phyloP scores from a whole-genome alignment of 1,140 invertebrate genomes.

The Sitodiplosis mosellana region DNA sequence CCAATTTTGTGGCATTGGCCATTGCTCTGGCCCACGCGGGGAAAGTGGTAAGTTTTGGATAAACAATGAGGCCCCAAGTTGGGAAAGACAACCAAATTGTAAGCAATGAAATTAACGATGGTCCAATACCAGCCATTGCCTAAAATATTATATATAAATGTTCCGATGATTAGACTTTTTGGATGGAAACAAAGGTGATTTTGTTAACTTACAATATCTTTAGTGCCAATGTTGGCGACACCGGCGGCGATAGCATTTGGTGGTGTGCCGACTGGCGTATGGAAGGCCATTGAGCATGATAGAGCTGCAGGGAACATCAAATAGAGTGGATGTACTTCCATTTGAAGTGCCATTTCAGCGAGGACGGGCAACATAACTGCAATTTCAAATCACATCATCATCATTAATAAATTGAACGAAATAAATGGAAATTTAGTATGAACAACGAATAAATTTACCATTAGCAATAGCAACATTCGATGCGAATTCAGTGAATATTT shows the following conservation, averaged over 20 bases:
- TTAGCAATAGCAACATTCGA: constrained; percentile 76
- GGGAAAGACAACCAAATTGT: constrained; percentile 47
- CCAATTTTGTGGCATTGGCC: not conserved
- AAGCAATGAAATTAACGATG: constrained; percentile 53
- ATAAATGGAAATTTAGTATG: too few relatives aligned
- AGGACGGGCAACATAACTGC: constrained; percentile 49
- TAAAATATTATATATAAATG: too few relatives aligned
- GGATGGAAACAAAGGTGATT: too few relatives aligned
- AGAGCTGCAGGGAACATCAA: constrained; percentile 70
- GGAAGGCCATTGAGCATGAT: constrained; percentile 58
- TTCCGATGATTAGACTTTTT: too few relatives aligned
- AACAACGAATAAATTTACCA: constrained; percentile 11
- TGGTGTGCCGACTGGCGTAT: constrained; percentile 51
- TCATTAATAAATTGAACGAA: too few relatives aligned
- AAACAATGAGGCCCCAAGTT: constrained; percentile 37
- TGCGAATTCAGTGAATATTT: constrained; percentile 59
- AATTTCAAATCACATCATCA: too few relatives aligned
- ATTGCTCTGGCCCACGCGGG: constrained; percentile 19
- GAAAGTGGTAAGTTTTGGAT: constrained; percentile 21
- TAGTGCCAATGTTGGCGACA: constrained; percentile 53
- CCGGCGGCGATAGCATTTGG: constrained; percentile 90
- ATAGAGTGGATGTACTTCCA: constrained; percentile 63
- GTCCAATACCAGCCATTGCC: constrained; percentile 54
- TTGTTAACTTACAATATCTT: constrained; percentile 43
- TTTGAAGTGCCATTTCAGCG: constrained; percentile 48